Evolutionary conservation across 37 sponge, comb jelly and placozoan species (phyloP), one percentile per base, ranked within the genome.

Genomic region (Oopsacas minuta): DNA sequence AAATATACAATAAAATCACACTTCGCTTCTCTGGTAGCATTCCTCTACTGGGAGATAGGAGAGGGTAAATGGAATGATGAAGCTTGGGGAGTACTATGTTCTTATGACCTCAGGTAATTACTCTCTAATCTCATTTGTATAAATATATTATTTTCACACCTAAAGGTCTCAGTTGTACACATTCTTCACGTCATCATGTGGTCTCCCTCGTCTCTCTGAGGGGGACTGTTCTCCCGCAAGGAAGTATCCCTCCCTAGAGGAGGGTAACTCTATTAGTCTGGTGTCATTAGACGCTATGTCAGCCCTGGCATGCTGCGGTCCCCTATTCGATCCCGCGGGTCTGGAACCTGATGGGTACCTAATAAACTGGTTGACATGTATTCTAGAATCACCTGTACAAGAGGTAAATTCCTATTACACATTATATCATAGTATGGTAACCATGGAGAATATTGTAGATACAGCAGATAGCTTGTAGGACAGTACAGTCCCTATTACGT

Each of bases 281-380:
- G 39, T 35, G 39, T 52, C 88, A 25, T 84, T 90, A 49, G 86
- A 89, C 81, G 92, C 94, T 1, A 95, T 95, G 94, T 93, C 92
- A 23, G 92, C 96, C 75, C 88, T 95, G 12, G 86, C 91, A 37
- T 93, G 94, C 61, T 86, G 91, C 83, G 96, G 96, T 0, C 90
- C 94, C 20, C 88, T 93, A 25, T 95, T 95, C 83, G 89, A 91
- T 83, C 49, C 83, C 36, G 53, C 53, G 39, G 92, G 84, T 0
- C 87, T 95, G 83, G 90, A 87, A 22, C 86, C 84, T 10, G 84
- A 85, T 12, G 89, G 89, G 46, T 83, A 84, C 83, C 52, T 95
- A 36, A 91, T 91, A 83, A 37, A 87, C 23, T 95, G 96, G 96
- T 86, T 93, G 37, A 85, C 91, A 35, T 90, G 87, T 88, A 89